A percentile compares a stretch with the other conserved stretches of the same genome.
Conservation (phyloP, 2,888 invertebrate species). For the Cordylochernes scorpioides region DNA sequence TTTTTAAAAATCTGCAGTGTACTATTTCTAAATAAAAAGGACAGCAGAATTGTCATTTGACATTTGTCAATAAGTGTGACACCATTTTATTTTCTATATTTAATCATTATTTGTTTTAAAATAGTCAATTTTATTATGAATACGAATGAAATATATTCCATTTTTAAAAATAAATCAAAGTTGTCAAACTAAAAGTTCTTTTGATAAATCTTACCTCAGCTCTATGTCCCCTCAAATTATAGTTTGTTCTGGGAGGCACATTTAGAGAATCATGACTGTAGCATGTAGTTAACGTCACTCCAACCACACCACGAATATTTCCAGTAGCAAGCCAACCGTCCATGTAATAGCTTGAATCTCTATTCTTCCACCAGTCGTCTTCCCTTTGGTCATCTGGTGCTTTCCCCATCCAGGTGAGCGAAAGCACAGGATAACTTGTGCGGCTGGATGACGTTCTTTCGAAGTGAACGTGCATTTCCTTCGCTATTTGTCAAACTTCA, state of each 20-base stretch:
- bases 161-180: too few species aligned
- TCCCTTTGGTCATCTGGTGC: conserved; percentile 77
- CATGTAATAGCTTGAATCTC: conserved; percentile 71
- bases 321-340: conserved; percentile 93
- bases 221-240: conserved; percentile 83
- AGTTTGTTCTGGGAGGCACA: conserved; percentile 66
- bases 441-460: conserved; percentile 37
- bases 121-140: too few species aligned
- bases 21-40: too few species aligned
- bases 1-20: too few species aligned
- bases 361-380: conserved; percentile 86
- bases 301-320: conserved; percentile 74
- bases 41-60: too few species aligned
- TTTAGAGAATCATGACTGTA: conserved; percentile 36
- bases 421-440: conserved; percentile 74
- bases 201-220: too few species aligned
- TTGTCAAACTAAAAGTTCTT: too few species aligned
- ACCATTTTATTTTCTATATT: too few species aligned
- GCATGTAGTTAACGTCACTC: conserved; percentile 82
- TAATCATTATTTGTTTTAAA: too few species aligned
- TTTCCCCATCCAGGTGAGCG: conserved; percentile 94
- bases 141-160: too few species aligned
- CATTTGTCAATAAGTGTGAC: too few species aligned
- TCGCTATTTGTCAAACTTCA: too few species aligned
- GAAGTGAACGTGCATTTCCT: conserved; percentile 95